Evolutionary conservation across 2,113 vertebrate genomes (phyloP).

Genomic region (Triplophysa rosa): DNA sequence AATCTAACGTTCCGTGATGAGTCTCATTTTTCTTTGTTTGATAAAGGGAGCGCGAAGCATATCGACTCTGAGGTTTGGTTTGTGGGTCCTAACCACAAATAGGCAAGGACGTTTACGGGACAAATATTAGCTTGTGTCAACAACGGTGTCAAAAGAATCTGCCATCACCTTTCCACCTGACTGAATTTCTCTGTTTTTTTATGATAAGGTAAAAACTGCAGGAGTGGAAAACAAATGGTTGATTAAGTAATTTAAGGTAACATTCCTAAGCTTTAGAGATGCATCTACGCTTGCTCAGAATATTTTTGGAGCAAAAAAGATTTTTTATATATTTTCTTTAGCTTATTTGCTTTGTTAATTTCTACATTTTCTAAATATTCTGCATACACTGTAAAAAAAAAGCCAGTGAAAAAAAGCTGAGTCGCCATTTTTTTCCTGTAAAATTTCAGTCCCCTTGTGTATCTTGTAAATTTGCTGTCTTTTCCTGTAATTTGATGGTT

Average conservation of each 20-base stretch:
- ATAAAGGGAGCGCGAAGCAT: not conserved
- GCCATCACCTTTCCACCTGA: not conserved
- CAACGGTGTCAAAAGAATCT: not conserved
- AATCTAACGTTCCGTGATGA: conserved; percentile 22
- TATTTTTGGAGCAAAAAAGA: too few relatives aligned
- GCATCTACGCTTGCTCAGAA: not conserved
- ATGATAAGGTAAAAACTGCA: not conserved
- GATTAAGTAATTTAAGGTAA: too few relatives aligned
- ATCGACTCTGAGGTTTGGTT: not conserved
- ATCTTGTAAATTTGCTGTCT: too few relatives aligned
- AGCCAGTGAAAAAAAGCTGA: too few relatives aligned
- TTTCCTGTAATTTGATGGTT: too few relatives aligned
- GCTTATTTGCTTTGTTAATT: too few relatives aligned
- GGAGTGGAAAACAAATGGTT: not conserved
- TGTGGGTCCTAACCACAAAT: not conserved
- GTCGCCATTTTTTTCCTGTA: too few relatives aligned
- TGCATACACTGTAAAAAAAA: too few relatives aligned
- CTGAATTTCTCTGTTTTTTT: not conserved
- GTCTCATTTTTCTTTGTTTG: conserved; percentile 1
- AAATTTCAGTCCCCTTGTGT: too few relatives aligned
- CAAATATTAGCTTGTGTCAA: not conserved
- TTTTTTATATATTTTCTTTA: too few relatives aligned
- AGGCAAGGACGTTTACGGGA: not conserved
- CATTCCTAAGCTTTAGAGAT: too few relatives aligned
- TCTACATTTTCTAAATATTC: too few relatives aligned